Base-by-base conservation (phyloP, 2,888 invertebrate genomes). In the Lordiphosa fenestrarum region DNA sequence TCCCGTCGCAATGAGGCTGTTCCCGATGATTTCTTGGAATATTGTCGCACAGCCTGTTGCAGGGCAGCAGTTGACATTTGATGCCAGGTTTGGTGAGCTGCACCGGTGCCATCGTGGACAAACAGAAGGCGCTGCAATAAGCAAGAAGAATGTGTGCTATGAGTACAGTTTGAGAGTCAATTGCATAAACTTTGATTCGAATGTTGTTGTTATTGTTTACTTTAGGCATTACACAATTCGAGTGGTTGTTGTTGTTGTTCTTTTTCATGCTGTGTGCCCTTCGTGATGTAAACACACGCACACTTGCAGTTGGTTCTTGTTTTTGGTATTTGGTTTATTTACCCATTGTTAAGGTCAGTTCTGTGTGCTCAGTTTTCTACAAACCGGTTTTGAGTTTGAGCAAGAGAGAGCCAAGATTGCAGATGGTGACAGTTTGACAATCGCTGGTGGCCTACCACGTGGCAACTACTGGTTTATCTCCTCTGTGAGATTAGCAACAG, bases 11-110 rank as follows among this genome's bases (percentile, higher is more conserved):
- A 38, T 12, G 73, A 71, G 48, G 82, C 73, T 37, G 80, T 64
- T 47, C 66, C 59, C 3, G 66, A 65, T 5, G 55, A 61, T 71
- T 87, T 87, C 73, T 87, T 87, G n/a, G 86, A 84, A 64, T 86
- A 86, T 58, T 73, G 61, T 39, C 86, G 83, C 46, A 65, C 69
- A 13, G 66, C 56, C 54, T 66, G 66, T 37, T 66, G 66, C 25
- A 71, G 25, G 47, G 53, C 38, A 30, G 51, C 6, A 50, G 59
- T 54, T 6, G 66, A 47, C 56, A 67, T 65, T 53, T 64, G 52
- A 51, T 68, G 75, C 71, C 75, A 73, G 19, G 62, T 21, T 30
- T 56, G 53, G 19, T 70, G 53, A 33, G 60, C 25, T 44, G 56
- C 23, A 36, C 49, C 57, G 59, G 56, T 38, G 30, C 47, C 53